Base-by-base conservation (phyloP, 37 sponge, comb jelly and placozoan species). In the Haliclona indistincta region DNA sequence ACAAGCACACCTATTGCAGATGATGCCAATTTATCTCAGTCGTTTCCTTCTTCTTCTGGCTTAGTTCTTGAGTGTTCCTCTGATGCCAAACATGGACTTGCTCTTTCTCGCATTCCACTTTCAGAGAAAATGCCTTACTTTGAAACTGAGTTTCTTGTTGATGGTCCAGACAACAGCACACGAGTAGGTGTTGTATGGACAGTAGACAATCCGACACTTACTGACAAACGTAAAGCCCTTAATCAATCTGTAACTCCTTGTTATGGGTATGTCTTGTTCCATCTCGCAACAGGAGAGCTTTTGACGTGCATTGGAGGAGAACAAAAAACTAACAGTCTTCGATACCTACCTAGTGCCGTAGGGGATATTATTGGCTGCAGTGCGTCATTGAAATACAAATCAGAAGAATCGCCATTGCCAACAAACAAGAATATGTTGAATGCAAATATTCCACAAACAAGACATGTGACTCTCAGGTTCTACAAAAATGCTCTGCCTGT, bases 351-450 rank as follows among this genome's bases (percentile, higher is more conserved):
- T 0, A 76, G 55, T 49, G 37, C 40, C 0, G 71, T 19, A 1
- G 92, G 92, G 17, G 92, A 91, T 63, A 64, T 85, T 35, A 86
- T 91, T 43, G 92, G 92, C 5, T 89, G 89, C 54, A 56, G 69
- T 43, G 69, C 56, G 15, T 38, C 47, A 0, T 33, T 82, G 17
- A 23, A 55, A 6, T 71, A 67, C 73, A 78, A 89, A 51, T 73
- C 58, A n/a, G 84, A 76, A 51, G 52, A 69, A 36, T 43, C 8
- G 53, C 77, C 41, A 13, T 20, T 29, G 17, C 33, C 20, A 33
- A 17, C 4, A n/a, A 39, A 4, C n/a, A 25, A 7, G 10, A 47
- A 69, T 23, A 32, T 36, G 35, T 1, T 32, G 28, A 54, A 71
- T 49, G 49, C 56, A 69, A 55, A 32, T 22, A 17, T n/a, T n/a